Base-by-base conservation (phyloP, 2,113 vertebrate species). In the Cololabis saira region DNA sequence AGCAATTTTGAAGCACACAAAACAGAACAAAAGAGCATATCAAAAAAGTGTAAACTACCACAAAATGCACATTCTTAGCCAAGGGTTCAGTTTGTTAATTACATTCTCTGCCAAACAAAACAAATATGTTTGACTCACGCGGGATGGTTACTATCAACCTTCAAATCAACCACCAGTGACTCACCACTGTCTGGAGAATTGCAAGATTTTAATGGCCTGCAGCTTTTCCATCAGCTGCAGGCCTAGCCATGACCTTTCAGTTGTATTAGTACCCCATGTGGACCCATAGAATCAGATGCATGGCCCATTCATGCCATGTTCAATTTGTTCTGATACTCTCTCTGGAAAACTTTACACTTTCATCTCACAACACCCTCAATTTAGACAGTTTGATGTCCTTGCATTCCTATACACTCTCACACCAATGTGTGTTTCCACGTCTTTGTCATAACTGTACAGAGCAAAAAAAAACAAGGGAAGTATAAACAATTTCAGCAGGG, bases 121-220 rank as follows among this genome's bases (percentile, higher is more conserved):
- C 64, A 62, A 24, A 66, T 58, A 33, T 15, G 53, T 43, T 79
- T 89, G 87, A 91, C 56, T 89, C 88, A 88, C 2, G 4, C 14
- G 37, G 67, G 74, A 50, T 66, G 67, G 79, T 87, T 80, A 81
- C 50, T 80, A 76, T 84, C 74, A 80, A 71, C 48, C 66, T 69
- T 80, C 68, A 76, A 77, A 74, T 82, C 57, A 70, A 82, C 69
- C 70, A 76, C 71, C 68, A 75, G 62, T 92, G 90, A 92, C 82
- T 89, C 85, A 85, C 71, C 67, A 45, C 37, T 60, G 87, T 91
- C 88, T 91, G 80, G 80, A 83, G 74, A 82, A 71, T 59, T 21
- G 22, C 40, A 64, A 19, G 22, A 27, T 51, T 45, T 63, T 80
- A 74, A 81, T 81, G 72, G 59, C 40, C 44, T 9, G 16, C 67